Evolutionary conservation across 2,113 vertebrate species (phyloP).

Genomic region (Girardinichthys multiradiatus): DNA sequence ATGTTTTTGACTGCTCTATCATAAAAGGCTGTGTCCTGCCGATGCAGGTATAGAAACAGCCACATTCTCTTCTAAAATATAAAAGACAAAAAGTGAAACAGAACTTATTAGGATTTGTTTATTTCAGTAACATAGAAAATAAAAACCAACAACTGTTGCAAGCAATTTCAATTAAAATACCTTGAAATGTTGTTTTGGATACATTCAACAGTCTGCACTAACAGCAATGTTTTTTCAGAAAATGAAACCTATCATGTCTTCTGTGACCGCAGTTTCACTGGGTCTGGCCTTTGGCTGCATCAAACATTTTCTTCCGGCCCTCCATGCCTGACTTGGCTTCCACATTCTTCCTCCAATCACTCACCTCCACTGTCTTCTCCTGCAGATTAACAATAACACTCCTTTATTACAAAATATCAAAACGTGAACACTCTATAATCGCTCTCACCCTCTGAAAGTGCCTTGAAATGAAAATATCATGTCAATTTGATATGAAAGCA

Average conservation of each 20-base stretch:
- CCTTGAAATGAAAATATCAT: not conserved
- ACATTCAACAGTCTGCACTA: not conserved
- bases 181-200: too few relatives aligned
- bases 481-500: not conserved
- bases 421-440: not conserved
- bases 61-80: too few relatives aligned
- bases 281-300: constrained; percentile 67
- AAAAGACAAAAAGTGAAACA: not conserved
- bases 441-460: not conserved
- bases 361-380: constrained; percentile 73
- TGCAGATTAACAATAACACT: constrained; percentile 18
- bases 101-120: not conserved
- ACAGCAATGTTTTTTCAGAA: not conserved
- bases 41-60: too few relatives aligned
- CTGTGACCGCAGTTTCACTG: constrained; percentile 44
- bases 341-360: constrained; percentile 99
- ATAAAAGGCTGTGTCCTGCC: too few relatives aligned
- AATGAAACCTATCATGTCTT: not conserved
- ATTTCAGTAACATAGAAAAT: not conserved
- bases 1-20: too few relatives aligned
- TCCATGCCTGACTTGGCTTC: constrained; percentile 91
- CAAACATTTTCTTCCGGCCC: constrained; percentile 93
- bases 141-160: not conserved
- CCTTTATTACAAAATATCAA: not conserved
- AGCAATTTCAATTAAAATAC: not conserved